Evolutionary conservation across 2,888 invertebrate genomes (phyloP).

Genomic region (Myopa tessellatipennis): DNA sequence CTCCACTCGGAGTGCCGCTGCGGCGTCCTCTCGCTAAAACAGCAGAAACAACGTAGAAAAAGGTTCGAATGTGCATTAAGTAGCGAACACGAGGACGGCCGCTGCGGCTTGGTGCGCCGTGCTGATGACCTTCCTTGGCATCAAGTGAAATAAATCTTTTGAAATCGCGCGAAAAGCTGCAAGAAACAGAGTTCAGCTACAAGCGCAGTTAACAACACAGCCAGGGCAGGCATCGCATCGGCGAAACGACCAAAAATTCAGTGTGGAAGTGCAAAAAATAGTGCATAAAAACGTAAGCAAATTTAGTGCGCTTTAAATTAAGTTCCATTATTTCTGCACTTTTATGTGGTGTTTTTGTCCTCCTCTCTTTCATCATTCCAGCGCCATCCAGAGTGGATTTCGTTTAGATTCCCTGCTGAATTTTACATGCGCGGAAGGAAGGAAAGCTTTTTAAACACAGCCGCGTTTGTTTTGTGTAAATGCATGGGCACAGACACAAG

Average conservation of each 20-base stretch:
- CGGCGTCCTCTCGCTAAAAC: background rate
- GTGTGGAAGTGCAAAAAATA: constrained; percentile 9
- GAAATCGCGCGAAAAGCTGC: constrained; percentile 46
- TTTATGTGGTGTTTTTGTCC: background rate
- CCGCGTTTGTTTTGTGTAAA: constrained; percentile 33
- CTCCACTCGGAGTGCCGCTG: background rate
- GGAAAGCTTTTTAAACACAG: constrained; percentile 48
- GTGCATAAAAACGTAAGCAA: constrained; percentile 45
- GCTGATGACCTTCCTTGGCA: constrained; percentile 50
- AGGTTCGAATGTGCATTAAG: constrained; percentile 22
- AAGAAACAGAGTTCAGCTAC: constrained; percentile 49
- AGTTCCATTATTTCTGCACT: constrained; percentile 55
- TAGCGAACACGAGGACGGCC: constrained; percentile 7
- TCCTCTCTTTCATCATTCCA: constrained; percentile 23
- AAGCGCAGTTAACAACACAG: constrained; percentile 35
- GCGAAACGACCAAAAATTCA: constrained; percentile 14
- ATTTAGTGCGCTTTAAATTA: constrained; percentile 61
- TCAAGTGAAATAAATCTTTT: constrained; percentile 61
- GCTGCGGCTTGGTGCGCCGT: constrained; percentile 25
- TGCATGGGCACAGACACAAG: constrained; percentile 16
- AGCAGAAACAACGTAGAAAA: background rate
- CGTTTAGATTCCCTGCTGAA: constrained; percentile 46
- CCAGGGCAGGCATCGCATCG: constrained; percentile 10
- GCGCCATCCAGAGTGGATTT: constrained; percentile 37
- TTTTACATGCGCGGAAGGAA: constrained; percentile 49